Base-by-base conservation (phyloP, 1,140 invertebrate species). In the Dolichoris vasculosae region DNA sequence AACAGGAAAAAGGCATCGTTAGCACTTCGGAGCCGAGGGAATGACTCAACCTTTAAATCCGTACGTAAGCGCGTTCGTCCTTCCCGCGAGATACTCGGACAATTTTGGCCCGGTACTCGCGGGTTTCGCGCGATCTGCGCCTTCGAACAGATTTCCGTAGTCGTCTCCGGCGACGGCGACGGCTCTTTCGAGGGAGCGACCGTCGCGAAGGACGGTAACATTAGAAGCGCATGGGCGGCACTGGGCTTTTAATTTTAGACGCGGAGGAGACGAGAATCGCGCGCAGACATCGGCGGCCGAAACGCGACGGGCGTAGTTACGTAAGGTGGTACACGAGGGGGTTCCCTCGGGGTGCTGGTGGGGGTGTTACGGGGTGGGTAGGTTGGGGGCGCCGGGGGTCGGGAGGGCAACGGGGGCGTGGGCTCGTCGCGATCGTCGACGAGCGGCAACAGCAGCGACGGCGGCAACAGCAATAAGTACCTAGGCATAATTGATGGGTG, bases 401-500 rank as follows among this genome's bases (percentile, higher is more conserved):
- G 38, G 38, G 6, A 38, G 64, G 7, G 55, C 55, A 20, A 9
- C 26, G 55, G 55, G 51, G 13, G 6, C 13, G 43, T 46, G 43
- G 43, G 43, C 43, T 13, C 6, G 43, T 55, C 15, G 51, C 9
- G 51, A 20, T 55, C 51, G 17, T 11, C 51, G 51, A 17, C 51
- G 15, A 55, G 51, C 9, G 9, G 7, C 9, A 17, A 2, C 2
- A 20, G 26, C 86, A 86, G n/a, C n/a, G 6, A 55, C 20, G 51
- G 51, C 9, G 9, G 7, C 9, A 17, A 2, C 2, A 20, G 26
- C 86, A 86, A 87, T 55, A 79, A 63, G 82, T 79, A 88, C 87
- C 88, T 87, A 88, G 86, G 88, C 88, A 88, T 89, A 89, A 88
- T 88, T 88, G 87, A 88, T 88, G 88, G 88, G 7, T 87, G 88